Evolutionary conservation across 2,113 vertebrate species (phyloP), one percentile per base, ranked within the genome.

Genomic region (Xiphias gladius): DNA sequence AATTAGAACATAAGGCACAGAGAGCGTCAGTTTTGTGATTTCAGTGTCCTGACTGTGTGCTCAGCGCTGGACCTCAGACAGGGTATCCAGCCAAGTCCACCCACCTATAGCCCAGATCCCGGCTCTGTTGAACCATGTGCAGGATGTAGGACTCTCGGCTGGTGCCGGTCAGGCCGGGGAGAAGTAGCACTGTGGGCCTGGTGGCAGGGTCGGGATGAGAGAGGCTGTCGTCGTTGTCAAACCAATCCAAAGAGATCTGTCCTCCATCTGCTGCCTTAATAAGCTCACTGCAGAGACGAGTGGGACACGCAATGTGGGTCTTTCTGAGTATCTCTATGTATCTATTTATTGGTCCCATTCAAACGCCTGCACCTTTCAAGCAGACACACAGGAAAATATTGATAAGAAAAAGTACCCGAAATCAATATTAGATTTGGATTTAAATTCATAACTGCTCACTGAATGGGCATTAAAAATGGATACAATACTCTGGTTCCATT

Each of bases 231-330:
- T 96, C 93, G 86, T 99, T 97, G 95, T 98, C 97, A 92, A 98
- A 98, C 98, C 98, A 99, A 89, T 99, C 98, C 96, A 99, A 84
- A 2, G 96, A 99, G 96, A 99, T 98, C 96, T 99, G 98, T 84
- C 98, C 98, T 96, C 98, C 98, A 96, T 99, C 98, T 94, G 96
- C 94, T 84, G 97, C 97, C 94, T 95, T 97, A 96, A 99, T 97
- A 92, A 98, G 97, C 93, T 99, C 97, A 91, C 98, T 99, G 95
- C 91, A 95, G 86, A 96, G 89, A 89, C 1, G 16, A 76, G 69
- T 5, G 57, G 67, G 80, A 91, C 83, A 91, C 0, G 19, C 72
- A 73, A 80, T 1, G 7, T 26, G 24, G 43, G 62, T 80, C 72
- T 63, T 11, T 64, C 35, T 64, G 26, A 50, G 77, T 37, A 50